Percentiles rank a stretch among this genome's conserved stretches.
Conservation (phyloP, 2,113 vertebrate species). For the Mionectes macconnelli region DNA sequence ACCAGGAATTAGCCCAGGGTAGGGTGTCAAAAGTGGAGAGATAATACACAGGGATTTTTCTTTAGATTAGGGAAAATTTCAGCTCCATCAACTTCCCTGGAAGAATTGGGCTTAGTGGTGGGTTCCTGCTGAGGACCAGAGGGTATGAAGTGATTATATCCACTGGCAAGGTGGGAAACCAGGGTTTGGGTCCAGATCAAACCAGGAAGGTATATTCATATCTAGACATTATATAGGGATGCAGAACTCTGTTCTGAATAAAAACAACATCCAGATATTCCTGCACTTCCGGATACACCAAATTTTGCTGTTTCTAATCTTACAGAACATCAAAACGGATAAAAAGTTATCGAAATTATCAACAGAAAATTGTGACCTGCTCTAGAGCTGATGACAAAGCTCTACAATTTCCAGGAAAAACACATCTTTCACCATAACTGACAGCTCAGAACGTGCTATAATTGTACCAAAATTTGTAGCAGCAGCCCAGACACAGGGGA, state of each 20-base stretch:
- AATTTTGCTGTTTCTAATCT: background rate
- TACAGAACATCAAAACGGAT: background rate
- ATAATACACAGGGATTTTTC: background rate
- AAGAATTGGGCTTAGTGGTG: background rate
- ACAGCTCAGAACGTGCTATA: background rate
- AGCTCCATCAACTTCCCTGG: background rate
- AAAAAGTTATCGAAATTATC: background rate
- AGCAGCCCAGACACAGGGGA: rapidly evolving
- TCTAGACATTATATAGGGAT: background rate
- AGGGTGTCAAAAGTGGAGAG: background rate
- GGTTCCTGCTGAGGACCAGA: background rate
- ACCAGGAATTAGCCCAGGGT: background rate
- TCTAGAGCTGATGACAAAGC: background rate
- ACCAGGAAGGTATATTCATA: background rate
- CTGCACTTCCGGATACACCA: background rate
- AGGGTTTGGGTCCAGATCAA: background rate
- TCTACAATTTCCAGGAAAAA: background rate
- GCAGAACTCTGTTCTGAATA: background rate
- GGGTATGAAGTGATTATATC: rapidly evolving
- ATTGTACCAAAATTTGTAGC: background rate
- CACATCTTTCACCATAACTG: background rate
- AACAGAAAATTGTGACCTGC: background rate
- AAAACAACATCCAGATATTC: background rate
- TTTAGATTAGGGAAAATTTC: background rate
- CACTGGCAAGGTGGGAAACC: background rate